A percentile compares a stretch with the other conserved stretches of the same genome.
Evolutionary conservation across 2,888 invertebrate genomes (phyloP).

Genomic region (Sesamia inferens): DNA sequence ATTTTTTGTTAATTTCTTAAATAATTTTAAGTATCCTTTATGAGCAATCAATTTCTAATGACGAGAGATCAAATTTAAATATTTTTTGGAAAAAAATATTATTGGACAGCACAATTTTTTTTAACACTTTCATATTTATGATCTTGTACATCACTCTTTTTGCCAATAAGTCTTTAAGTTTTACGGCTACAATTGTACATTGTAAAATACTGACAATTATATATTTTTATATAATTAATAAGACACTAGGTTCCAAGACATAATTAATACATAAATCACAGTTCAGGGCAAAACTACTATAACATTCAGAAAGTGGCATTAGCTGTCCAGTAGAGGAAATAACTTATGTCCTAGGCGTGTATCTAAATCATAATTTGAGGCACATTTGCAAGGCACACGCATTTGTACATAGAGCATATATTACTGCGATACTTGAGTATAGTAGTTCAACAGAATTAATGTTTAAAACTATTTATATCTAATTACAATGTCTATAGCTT

Average conservation of each 20-base stretch:
- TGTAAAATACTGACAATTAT: conserved; percentile 36
- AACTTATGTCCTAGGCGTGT: conserved; percentile 38
- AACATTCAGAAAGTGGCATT: conserved; percentile 31
- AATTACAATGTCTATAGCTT: conserved; percentile 41
- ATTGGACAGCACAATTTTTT: conserved; percentile 1
- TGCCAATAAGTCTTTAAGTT: conserved; percentile 31
- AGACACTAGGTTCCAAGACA: conserved; percentile 54
- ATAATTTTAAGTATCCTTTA: conserved; percentile 80
- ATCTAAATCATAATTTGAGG: conserved; percentile 45
- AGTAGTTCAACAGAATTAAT: conserved; percentile 37
- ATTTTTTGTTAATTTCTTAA: conserved; percentile 52
- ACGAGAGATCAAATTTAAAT: conserved; percentile 59
- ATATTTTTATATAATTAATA: conserved; percentile 36
- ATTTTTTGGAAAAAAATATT: conserved; percentile 28
- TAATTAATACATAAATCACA: conserved; percentile 47
- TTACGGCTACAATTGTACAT: conserved; percentile 15
- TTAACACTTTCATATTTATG: neutral
- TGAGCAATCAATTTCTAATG: conserved; percentile 75
- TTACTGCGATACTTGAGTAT: conserved; percentile 41
- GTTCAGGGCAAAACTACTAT: conserved; percentile 31
- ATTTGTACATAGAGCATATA: conserved; percentile 50
- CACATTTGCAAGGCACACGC: conserved; percentile 63
- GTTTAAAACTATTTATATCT: conserved; percentile 23
- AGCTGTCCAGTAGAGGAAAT: conserved; percentile 18
- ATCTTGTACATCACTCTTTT: conserved; percentile 1